These are phyloP conservation scores for Coelinius sp. DNA, from an alignment of 2,888 invertebrate genomes.

Conservation along the genomic window DNA sequence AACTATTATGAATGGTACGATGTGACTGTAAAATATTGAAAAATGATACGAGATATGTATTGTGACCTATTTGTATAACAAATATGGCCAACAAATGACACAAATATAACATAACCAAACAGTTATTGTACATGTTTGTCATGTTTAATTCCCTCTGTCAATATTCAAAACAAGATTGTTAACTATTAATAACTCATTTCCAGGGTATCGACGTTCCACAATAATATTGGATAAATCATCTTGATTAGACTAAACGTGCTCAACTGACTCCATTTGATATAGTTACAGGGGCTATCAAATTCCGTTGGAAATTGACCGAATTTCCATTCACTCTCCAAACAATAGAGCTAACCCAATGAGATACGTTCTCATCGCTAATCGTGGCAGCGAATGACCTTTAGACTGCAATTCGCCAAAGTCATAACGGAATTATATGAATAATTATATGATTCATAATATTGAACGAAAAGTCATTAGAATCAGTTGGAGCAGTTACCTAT, in stretches of 20 bases:
- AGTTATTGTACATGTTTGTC: slow-evolving; percentile 34
- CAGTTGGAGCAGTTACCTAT: slow-evolving; percentile 16
- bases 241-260: neutral
- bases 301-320: neutral
- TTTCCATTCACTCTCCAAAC: slow-evolving; percentile 4
- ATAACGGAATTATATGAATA: neutral
- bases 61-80: slow-evolving; percentile 57
- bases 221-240: neutral
- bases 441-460: slow-evolving; percentile 21
- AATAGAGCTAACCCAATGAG: neutral
- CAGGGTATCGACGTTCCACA: too few relatives aligned
- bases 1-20: slow-evolving; percentile 15
- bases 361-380: neutral
- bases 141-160: slow-evolving; percentile 30
- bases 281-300: neutral
- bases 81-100: slow-evolving; percentile 53
- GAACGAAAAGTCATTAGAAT: slow-evolving; percentile 40
- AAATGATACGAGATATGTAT: slow-evolving; percentile 44
- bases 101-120: slow-evolving; percentile 51
- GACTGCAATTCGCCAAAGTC: neutral
- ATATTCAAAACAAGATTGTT: slow-evolving; percentile 37
- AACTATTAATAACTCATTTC: neutral
- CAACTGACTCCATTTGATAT: neutral
- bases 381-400: neutral
- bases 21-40: slow-evolving; percentile 46